Percentiles rank a stretch among this genome's conserved stretches.
phyloP scores from a whole-genome alignment of 2,797 vertebrate species.

The Pyrocephalus nanus region DNA sequence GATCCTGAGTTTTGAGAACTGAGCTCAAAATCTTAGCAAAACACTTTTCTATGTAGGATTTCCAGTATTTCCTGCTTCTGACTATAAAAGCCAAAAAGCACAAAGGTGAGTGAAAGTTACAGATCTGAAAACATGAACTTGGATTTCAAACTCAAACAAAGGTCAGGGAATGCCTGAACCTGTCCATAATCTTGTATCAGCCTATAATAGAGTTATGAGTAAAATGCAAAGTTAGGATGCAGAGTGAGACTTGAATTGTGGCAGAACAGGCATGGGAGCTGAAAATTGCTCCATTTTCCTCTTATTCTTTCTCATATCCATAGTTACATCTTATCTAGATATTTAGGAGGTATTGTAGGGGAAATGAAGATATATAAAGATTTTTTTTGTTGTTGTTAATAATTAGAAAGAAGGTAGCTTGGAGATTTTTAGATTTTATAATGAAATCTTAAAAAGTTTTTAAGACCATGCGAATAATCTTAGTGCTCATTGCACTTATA shows the following conservation, averaged over 20 bases:
- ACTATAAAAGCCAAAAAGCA: slow-evolving; percentile 22
- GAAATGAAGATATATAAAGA: background rate
- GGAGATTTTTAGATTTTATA: background rate
- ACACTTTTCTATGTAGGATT: slow-evolving; percentile 15
- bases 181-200: background rate
- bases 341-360: background rate
- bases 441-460: background rate
- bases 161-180: slow-evolving; percentile 28
- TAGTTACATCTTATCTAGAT: background rate
- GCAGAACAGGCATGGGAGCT: background rate
- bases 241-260: background rate
- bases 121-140: background rate
- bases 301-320: background rate
- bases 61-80: slow-evolving; percentile 34
- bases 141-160: slow-evolving; percentile 48
- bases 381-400: background rate
- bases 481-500: background rate
- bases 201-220: background rate
- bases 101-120: slow-evolving; percentile 2
- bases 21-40: slow-evolving; percentile 27
- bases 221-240: background rate
- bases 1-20: slow-evolving; percentile 9
- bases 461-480: background rate
- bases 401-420: background rate
- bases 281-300: background rate